These are phyloP conservation scores for Chiloscyllium punctatum DNA, from an alignment of 2,797 vertebrate genomes.

Conservation along the genomic window DNA sequence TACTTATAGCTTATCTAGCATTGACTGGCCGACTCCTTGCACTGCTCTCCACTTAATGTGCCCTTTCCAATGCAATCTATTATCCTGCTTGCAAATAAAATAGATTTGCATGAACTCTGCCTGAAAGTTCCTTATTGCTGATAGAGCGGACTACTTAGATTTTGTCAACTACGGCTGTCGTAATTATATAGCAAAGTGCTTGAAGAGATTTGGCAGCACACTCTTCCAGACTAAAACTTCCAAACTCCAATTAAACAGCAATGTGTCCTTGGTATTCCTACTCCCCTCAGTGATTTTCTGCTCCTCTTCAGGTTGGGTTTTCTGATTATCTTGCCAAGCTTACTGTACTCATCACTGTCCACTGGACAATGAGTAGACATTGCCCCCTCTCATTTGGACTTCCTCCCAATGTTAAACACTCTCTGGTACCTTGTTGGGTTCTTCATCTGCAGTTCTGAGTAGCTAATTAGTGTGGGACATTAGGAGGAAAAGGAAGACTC, in stretches of 20 bases:
- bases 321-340: not conserved
- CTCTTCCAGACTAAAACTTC: not conserved
- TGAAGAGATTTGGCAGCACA: not conserved
- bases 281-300: not conserved
- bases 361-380: not conserved
- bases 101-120: not conserved
- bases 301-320: not conserved
- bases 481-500: not conserved
- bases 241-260: not conserved
- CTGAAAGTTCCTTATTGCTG: not conserved
- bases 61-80: not conserved
- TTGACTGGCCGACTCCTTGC: not conserved
- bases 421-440: not conserved
- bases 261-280: not conserved
- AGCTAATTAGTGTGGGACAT: not conserved
- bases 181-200: not conserved
- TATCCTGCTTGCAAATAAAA: not conserved
- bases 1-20: slow-evolving; percentile 38
- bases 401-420: not conserved
- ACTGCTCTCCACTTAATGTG: not conserved
- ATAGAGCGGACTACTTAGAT: not conserved
- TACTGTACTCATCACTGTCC: not conserved
- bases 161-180: not conserved
- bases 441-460: not conserved
- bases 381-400: not conserved